Conservation (phyloP, 2,113 vertebrate genomes). For the Probosciger aterrimus region DNA sequence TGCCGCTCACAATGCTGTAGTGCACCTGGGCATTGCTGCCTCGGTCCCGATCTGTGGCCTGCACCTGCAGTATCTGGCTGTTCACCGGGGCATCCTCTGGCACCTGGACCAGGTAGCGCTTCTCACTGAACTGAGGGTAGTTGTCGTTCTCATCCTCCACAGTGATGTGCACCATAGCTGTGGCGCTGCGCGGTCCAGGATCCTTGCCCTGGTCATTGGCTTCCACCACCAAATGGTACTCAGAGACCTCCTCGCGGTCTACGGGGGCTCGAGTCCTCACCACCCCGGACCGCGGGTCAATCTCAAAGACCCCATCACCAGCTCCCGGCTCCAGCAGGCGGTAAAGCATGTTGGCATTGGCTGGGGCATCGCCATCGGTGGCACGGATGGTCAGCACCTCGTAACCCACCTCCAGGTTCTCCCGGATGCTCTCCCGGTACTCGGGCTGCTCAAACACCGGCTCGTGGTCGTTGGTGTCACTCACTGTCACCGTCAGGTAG, state of each 20-base stretch:
- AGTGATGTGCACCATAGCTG: conserved; percentile 85
- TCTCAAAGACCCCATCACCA: conserved; percentile 82
- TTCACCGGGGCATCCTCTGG: conserved; percentile 87
- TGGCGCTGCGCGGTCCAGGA: conserved; percentile 86
- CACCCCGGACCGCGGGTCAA: conserved; percentile 87
- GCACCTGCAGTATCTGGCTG: conserved; percentile 87
- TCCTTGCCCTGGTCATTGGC: conserved; percentile 94
- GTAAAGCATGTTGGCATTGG: conserved; percentile 95
- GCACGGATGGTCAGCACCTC: conserved; percentile 94
- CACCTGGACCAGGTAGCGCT: conserved; percentile 88
- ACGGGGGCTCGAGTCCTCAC: conserved; percentile 84
- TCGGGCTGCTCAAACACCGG: conserved; percentile 91
- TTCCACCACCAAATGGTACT: conserved; percentile 90
- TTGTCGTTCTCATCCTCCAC: conserved; percentile 97
- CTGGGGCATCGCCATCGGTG: conserved; percentile 89
- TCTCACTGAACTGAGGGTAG: conserved; percentile 93
- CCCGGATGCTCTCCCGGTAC: conserved; percentile 87
- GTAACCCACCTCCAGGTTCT: conserved; percentile 92
- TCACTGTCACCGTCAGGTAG: conserved; percentile 89
- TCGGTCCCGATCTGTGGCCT: conserved; percentile 87
- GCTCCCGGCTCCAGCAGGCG: conserved; percentile 83
- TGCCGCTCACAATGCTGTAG: conserved; percentile 95
- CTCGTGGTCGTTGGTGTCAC: conserved; percentile 91
- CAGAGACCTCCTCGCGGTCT: conserved; percentile 83
- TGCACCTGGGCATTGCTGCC: conserved; percentile 92